Percentiles rank a stretch among this genome's conserved stretches.
Evolutionary conservation across 2,797 vertebrate genomes (phyloP).

Genomic region (Pangasius djambal): DNA sequence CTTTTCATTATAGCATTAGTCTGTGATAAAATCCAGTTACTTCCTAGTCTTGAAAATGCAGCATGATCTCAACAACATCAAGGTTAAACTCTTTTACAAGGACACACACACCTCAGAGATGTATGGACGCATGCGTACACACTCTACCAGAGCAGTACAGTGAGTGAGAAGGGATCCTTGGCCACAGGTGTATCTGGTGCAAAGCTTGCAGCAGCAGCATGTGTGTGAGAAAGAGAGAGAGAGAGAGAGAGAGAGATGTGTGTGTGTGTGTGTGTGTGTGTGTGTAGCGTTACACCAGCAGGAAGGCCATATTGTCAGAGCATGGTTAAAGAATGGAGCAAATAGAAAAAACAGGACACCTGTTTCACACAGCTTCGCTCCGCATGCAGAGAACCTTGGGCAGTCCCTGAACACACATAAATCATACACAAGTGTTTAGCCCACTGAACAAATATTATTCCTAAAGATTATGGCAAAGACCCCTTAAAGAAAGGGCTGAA

Average conservation of each 20-base stretch:
- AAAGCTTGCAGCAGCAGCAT: slow-evolving; percentile 24
- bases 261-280: not conserved
- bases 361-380: slow-evolving; percentile 55
- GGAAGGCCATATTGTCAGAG: slow-evolving; percentile 31
- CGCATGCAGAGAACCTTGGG: slow-evolving; percentile 55
- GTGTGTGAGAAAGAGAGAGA: not conserved
- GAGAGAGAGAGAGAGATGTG: slow-evolving; percentile 5
- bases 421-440: slow-evolving; percentile 55
- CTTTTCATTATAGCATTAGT: not conserved
- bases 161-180: not conserved
- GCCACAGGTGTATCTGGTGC: slow-evolving; percentile 51
- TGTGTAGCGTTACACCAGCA: not conserved
- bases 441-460: slow-evolving; percentile 58
- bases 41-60: not conserved
- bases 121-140: not conserved
- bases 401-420: slow-evolving; percentile 38
- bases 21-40: slow-evolving; percentile 15
- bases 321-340: slow-evolving; percentile 49
- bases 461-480: slow-evolving; percentile 52
- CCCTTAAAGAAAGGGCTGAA: slow-evolving; percentile 43
- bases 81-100: not conserved
- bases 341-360: slow-evolving; percentile 59
- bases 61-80: not conserved
- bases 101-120: not conserved
- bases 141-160: not conserved